Conservation (phyloP, 2,888 invertebrate species). For the Phengaris alcon region DNA sequence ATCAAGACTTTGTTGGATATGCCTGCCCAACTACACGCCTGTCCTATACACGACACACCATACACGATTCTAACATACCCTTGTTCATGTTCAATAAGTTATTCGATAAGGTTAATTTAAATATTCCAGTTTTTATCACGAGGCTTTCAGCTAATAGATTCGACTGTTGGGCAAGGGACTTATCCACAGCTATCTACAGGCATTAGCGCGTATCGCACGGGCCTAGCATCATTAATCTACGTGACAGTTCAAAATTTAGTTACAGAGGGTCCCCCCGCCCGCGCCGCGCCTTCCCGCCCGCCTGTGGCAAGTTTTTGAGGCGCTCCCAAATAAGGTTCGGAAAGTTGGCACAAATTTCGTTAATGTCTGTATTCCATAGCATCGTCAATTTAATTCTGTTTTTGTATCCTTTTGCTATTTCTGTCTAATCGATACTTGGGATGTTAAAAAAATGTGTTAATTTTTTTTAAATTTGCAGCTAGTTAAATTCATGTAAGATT, state of each 20-base stretch:
- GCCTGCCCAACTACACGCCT: neutral
- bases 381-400: neutral
- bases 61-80: neutral
- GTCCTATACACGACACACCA: neutral
- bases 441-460: neutral
- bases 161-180: constrained; percentile 40
- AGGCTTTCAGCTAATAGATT: constrained; percentile 24
- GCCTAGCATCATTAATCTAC: constrained; percentile 80
- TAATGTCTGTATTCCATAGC: constrained; percentile 23
- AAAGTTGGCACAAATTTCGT: constrained; percentile 35
- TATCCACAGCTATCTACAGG: constrained; percentile 65
- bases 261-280: constrained; percentile 69
- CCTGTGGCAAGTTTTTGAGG: constrained; percentile 67
- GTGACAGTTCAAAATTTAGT: constrained; percentile 81
- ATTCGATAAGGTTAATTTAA: constrained; percentile 4
- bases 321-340: constrained; percentile 53
- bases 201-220: constrained; percentile 79
- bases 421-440: neutral
- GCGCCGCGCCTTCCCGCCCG: constrained; percentile 41
- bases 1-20: neutral
- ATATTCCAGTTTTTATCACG: neutral
- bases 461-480: neutral
- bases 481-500: no score
- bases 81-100: neutral
- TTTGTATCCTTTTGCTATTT: neutral